These are phyloP conservation scores for Pocota personata DNA, from an alignment of 2,888 invertebrate species.

Conservation along the genomic window DNA sequence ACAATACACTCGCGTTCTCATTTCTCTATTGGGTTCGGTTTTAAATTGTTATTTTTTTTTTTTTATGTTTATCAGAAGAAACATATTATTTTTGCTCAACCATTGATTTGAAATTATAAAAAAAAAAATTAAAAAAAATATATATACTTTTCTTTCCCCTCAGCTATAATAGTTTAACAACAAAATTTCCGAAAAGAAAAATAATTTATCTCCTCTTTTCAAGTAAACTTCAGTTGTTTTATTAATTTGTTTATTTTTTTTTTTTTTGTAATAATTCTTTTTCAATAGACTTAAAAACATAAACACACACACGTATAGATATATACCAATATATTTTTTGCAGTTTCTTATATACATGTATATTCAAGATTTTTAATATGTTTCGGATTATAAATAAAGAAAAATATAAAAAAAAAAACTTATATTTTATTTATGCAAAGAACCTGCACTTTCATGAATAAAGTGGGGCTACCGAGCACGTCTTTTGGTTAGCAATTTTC, in stretches of 20 bases:
- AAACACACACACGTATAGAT: conserved; percentile 41
- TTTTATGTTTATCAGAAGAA: conserved; percentile 16
- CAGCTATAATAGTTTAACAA: not conserved
- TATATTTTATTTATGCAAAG: not conserved
- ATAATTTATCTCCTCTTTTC: not conserved
- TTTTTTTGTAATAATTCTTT: conserved; percentile 18
- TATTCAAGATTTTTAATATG: conserved; percentile 71
- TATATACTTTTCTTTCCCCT: conserved; percentile 14
- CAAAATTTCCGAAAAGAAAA: conserved; percentile 8
- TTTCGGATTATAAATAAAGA: conserved; percentile 71
- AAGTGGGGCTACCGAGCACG: no score
- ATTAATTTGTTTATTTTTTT: conserved; percentile 12
- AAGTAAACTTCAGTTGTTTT: conserved; percentile 9
- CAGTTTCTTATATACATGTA: conserved; percentile 73
- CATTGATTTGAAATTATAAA: conserved; percentile 47
- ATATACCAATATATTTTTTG: conserved; percentile 73
- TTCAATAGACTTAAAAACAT: conserved; percentile 40
- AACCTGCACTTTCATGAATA: no score
- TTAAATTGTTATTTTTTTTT: conserved; percentile 43
- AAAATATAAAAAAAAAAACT: conserved; percentile 46
- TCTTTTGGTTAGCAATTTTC: no score
- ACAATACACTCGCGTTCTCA: not conserved
- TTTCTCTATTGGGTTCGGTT: conserved; percentile 11
- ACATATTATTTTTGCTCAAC: conserved; percentile 7
- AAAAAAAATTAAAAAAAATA: conserved; percentile 9